These are phyloP conservation scores for Aphelenchoides bicaudatus DNA, from an alignment of 2,888 invertebrate species.

Conservation along the genomic window DNA sequence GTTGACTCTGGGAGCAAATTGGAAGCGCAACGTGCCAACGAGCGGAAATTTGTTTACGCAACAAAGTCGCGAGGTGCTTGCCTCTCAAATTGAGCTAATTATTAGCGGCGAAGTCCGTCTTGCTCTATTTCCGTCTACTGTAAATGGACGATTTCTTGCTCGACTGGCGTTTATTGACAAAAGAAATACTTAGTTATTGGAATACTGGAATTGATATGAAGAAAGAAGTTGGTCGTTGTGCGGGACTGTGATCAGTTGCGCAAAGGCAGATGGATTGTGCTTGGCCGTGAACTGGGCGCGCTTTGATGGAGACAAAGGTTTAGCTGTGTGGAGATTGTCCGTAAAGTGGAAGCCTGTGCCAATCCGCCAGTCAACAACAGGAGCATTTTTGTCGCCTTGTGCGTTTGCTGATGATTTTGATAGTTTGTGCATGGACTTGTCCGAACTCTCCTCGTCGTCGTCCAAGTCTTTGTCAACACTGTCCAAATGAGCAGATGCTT, in stretches of 20 bases:
- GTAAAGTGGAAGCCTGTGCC: too few species aligned
- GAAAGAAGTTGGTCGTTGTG: too few species aligned
- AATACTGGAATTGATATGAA: slow-evolving; percentile 12
- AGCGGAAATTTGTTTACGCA: slow-evolving; percentile 16
- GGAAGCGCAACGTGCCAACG: slow-evolving; percentile 12
- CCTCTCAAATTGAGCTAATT: slow-evolving; percentile 20
- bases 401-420: too few species aligned
- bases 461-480: slow-evolving; percentile 44
- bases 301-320: too few species aligned
- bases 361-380: too few species aligned
- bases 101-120: slow-evolving; percentile 6
- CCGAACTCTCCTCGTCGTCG: slow-evolving; percentile 43
- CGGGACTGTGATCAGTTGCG: too few species aligned
- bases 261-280: too few species aligned
- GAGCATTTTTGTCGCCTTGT: too few species aligned
- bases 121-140: not conserved
- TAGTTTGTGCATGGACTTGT: too few species aligned
- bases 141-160: slow-evolving; percentile 3
- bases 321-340: too few species aligned
- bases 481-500: slow-evolving; percentile 73
- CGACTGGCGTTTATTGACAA: not conserved
- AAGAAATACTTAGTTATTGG: slow-evolving; percentile 8
- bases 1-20: too few species aligned
- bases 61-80: slow-evolving; percentile 1
- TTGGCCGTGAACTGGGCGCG: too few species aligned